Base-by-base conservation (phyloP, 92 coral and sea anemone genomes). In the Actinostola sp. region DNA sequence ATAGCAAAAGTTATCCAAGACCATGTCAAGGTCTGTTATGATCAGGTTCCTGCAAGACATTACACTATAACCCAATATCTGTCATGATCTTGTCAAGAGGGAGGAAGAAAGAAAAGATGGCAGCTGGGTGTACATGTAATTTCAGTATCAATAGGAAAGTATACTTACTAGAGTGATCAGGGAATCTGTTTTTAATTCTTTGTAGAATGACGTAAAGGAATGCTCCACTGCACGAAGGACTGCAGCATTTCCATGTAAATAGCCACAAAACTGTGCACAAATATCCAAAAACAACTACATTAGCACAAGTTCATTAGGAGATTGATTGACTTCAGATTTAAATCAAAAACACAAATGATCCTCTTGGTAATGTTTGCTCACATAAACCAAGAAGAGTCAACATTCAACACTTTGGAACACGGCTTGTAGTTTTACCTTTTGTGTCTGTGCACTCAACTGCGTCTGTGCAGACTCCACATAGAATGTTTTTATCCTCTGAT, bases 171-270 rank as follows among this genome's bases (percentile, higher is more conserved):
- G 64, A 31, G 99, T 85, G 43, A 95, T 82, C 17, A 92, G 75
- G 13, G 89, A 87, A 52, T 89, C 89, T 62, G 86, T 84, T 36
- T 89, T 92, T 35, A 92, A 73, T 57, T 85, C 88, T 62, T 82
- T 81, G 65, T 85, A 84, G 80, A 95, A 95, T 51, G 87, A 78
- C 1, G 77, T 46, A 76, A 95, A 95, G 46, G 92, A 78, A 38
- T 86, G 90, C 10, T 89, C 97, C 35, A 86, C 92, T 27, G 83
- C 76, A 55, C 99, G 82, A 25, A 95, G 71, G 9, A 92, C 92
- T 11, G 84, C 68, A 5, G 97, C 97, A 83, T 95, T 95, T 63
- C 83, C 95, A 71, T 92, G 99, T 67, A 95, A 90, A 63, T 95
- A 82, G 15, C 83, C 84, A 76, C 99, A 95, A 48, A 95, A 87